Evolutionary conservation across 2,797 vertebrate genomes (phyloP).

Genomic region (Trachurus trachurus): DNA sequence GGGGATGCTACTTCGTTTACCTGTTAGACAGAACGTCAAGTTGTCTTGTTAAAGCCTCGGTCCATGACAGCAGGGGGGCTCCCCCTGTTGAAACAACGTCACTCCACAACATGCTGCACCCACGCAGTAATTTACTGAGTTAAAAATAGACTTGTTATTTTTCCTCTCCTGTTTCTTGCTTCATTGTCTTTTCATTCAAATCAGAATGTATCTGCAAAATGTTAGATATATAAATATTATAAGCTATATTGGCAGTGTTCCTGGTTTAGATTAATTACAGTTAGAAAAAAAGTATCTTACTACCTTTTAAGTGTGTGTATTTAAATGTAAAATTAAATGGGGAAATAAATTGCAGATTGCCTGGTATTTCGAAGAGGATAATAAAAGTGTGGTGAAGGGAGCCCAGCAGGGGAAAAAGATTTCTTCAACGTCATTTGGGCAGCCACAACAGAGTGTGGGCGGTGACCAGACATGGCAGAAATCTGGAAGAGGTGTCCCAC

Average conservation of each 20-base stretch:
- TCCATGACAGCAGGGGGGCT: slow-evolving; percentile 56
- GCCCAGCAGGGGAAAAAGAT: slow-evolving; percentile 26
- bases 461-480: slow-evolving; percentile 65
- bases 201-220: slow-evolving; percentile 7
- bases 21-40: slow-evolving; percentile 50
- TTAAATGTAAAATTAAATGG: not conserved
- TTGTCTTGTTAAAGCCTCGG: slow-evolving; percentile 55
- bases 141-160: slow-evolving; percentile 5
- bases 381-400: slow-evolving; percentile 46
- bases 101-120: slow-evolving; percentile 35
- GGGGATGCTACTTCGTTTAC: slow-evolving; percentile 33
- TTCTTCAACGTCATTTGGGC: slow-evolving; percentile 35
- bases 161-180: not conserved
- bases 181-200: slow-evolving; percentile 4
- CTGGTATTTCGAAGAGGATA: slow-evolving; percentile 42
- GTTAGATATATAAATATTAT: not conserved
- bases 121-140: slow-evolving; percentile 20
- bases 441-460: slow-evolving; percentile 59
- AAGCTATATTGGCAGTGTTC: not conserved
- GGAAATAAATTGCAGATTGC: slow-evolving; percentile 12
- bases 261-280: not conserved
- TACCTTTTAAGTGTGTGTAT: slow-evolving; percentile 1
- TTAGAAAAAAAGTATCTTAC: not conserved
- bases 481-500: slow-evolving; percentile 74
- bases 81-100: slow-evolving; percentile 54